These are phyloP conservation scores for Hoplias malabaricus DNA, from an alignment of 2,113 vertebrate species.

Conservation along the genomic window DNA sequence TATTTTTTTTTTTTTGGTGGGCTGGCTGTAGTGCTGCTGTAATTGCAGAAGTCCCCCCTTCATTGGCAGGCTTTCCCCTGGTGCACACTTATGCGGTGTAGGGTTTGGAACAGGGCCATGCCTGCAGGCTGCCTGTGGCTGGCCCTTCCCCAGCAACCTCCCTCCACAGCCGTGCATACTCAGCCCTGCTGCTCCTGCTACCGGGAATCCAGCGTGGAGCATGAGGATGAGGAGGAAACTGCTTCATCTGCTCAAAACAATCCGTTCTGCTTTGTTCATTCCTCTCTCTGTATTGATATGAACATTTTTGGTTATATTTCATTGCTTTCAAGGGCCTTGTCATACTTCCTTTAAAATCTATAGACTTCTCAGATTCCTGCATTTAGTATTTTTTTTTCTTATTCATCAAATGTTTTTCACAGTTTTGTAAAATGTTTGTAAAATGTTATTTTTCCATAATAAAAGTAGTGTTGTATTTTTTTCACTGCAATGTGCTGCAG, in stretches of 20 bases:
- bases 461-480: neutral
- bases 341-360: neutral
- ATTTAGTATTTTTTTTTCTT: no score
- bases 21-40: conserved; percentile 19
- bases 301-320: neutral
- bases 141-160: conserved; percentile 39
- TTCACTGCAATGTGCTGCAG: neutral
- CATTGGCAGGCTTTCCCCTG: conserved; percentile 38
- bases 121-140: conserved; percentile 60
- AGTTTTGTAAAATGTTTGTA: neutral
- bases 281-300: neutral
- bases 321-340: neutral
- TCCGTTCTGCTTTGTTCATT: neutral
- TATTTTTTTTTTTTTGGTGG: conserved; percentile 36
- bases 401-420: no score
- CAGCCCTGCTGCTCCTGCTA: conserved; percentile 4
- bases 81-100: conserved; percentile 53
- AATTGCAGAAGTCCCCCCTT: conserved; percentile 37
- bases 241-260: neutral
- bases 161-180: conserved; percentile 38
- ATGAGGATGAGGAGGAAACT: neutral
- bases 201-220: neutral
- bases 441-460: neutral
- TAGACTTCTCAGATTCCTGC: no score
- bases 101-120: conserved; percentile 69